phyloP scores from a whole-genome alignment of 92 coral and sea anemone genomes.

The Zoanthus gigantus region DNA sequence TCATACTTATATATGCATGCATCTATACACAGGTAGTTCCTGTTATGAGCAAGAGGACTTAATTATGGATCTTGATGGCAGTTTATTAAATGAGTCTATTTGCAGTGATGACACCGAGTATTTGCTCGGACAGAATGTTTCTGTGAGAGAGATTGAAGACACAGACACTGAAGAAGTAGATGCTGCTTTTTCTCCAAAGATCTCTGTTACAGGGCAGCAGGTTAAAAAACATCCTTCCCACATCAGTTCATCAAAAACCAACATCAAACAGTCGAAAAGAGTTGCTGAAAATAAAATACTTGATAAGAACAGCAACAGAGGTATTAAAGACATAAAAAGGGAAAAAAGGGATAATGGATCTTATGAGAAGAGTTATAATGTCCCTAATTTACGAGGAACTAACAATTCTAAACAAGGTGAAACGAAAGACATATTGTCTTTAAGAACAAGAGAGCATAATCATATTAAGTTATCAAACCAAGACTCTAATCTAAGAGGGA shows the following conservation, averaged over 20 bases:
- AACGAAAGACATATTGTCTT: not conserved
- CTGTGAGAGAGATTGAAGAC: slow-evolving; percentile 91
- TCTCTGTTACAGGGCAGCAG: slow-evolving; percentile 6
- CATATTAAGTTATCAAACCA: not conserved
- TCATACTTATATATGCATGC: too few relatives aligned
- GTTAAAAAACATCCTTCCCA: not conserved
- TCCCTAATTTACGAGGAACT: not conserved
- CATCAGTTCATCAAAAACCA: not conserved
- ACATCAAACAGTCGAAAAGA: not conserved
- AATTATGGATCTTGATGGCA: slow-evolving; percentile 77
- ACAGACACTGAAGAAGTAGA: slow-evolving; percentile 60
- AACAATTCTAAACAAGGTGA: not conserved
- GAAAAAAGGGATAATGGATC: not conserved
- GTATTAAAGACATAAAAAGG: not conserved
- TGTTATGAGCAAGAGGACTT: not conserved
- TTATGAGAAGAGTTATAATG: not conserved
- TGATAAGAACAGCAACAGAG: not conserved
- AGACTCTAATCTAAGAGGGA: not conserved
- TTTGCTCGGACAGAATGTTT: slow-evolving; percentile 90
- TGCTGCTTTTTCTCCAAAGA: slow-evolving; percentile 23
- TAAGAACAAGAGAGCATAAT: slow-evolving; percentile 12
- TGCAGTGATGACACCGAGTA: slow-evolving; percentile 98
- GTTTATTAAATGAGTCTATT: slow-evolving; percentile 76
- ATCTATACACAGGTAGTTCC: not conserved
- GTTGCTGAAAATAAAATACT: not conserved